These are phyloP conservation scores for Falco berigora DNA, from an alignment of 2,797 vertebrate genomes.

Conservation along the genomic window DNA sequence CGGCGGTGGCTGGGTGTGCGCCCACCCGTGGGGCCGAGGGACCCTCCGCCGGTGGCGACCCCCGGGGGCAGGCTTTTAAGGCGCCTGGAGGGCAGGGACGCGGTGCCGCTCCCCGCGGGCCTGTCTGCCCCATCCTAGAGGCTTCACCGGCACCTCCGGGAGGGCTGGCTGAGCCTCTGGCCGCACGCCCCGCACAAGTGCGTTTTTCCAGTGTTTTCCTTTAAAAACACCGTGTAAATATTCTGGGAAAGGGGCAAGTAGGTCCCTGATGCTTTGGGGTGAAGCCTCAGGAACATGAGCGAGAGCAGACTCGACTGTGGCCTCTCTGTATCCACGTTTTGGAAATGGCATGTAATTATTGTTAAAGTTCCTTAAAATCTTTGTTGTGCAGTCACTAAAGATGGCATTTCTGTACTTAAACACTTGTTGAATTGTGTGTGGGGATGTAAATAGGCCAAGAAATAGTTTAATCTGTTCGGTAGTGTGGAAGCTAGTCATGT, in stretches of 20 bases:
- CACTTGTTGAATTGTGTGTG: neutral
- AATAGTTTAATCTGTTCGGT: neutral
- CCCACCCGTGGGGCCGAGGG: no score
- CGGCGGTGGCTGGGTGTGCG: no score
- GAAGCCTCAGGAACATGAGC: accelerated
- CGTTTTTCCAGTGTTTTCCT: accelerated
- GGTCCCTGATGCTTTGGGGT: neutral
- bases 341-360: accelerated
- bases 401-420: neutral
- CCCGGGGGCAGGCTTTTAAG: no score
- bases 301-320: neutral
- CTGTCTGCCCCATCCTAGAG: no score
- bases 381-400: accelerated
- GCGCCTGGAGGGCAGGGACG: no score
- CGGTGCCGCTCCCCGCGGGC: no score
- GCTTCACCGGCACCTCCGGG: no score
- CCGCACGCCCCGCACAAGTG: neutral
- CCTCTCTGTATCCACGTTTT: accelerated
- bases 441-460: neutral
- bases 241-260: neutral
- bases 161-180: no score
- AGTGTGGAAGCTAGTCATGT: neutral
- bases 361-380: neutral
- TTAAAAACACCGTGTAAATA: accelerated
- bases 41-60: no score